phyloP scores from a whole-genome alignment of 2,888 invertebrate genomes.

The Torymus aiolomorphi region DNA sequence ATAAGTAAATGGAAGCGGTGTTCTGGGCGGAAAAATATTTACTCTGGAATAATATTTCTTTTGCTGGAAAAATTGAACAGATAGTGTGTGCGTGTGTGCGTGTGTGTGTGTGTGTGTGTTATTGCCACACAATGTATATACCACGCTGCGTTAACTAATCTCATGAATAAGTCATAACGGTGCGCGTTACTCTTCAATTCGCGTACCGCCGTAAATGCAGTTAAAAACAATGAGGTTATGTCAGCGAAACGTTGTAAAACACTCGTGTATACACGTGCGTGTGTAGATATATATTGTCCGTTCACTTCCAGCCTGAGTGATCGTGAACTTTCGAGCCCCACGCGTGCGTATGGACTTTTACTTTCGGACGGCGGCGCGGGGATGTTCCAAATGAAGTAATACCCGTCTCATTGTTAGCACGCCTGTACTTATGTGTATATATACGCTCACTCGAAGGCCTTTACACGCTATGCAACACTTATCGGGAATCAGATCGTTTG shows the following conservation, averaged over 20 bases:
- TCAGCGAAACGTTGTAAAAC: slow-evolving; percentile 4
- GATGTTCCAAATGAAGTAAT: slow-evolving; percentile 35
- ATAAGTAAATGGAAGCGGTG: too few relatives aligned
- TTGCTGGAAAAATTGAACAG: too few relatives aligned
- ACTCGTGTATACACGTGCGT: not conserved
- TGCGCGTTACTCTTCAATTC: not conserved
- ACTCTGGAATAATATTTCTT: too few relatives aligned
- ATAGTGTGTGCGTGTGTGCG: too few relatives aligned
- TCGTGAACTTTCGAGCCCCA: slow-evolving; percentile 5
- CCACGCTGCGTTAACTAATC: not conserved
- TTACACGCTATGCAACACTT: not conserved
- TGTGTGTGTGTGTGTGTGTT: too few relatives aligned
- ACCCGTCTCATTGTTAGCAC: not conserved
- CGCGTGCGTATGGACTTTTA: not conserved
- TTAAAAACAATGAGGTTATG: slow-evolving; percentile 12
- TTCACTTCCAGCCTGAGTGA: not conserved
- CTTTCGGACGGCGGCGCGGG: slow-evolving; percentile 16
- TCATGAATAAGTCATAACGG: slow-evolving; percentile 4
- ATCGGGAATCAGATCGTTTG: slow-evolving; percentile 18
- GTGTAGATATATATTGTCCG: not conserved
- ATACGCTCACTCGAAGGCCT: too few relatives aligned
- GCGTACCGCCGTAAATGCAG: not conserved
- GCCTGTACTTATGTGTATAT: not conserved
- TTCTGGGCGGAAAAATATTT: too few relatives aligned
- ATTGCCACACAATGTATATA: too few relatives aligned